A percentile compares a stretch with the other conserved stretches of the same genome.
Conservation (phyloP, 2,797 vertebrate species). For the Bovichtus diacanthus region DNA sequence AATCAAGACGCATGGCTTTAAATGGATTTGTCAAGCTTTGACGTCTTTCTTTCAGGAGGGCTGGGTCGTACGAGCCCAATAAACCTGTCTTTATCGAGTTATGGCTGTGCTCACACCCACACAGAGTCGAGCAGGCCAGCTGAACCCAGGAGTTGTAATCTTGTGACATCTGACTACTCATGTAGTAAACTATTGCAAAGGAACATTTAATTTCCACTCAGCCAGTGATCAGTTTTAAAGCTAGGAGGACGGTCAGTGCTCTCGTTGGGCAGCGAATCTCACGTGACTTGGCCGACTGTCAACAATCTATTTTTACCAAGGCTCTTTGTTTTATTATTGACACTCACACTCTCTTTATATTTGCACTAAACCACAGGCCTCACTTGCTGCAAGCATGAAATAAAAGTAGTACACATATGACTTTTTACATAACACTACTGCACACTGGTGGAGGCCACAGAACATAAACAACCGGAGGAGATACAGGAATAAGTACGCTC, state of each 20-base stretch:
- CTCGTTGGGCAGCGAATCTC: conserved; percentile 14
- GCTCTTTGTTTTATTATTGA: conserved; percentile 31
- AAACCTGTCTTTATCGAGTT: conserved; percentile 67
- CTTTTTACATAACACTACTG: conserved; percentile 13
- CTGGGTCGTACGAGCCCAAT: conserved; percentile 53
- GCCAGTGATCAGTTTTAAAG: conserved; percentile 42
- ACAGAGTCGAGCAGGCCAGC: conserved; percentile 21
- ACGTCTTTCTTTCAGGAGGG: conserved; percentile 38
- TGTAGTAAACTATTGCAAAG: conserved; percentile 45
- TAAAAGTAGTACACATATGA: not conserved
- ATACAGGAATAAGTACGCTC: not conserved
- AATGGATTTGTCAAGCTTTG: conserved; percentile 44
- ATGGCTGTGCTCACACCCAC: conserved; percentile 47
- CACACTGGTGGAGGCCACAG: not conserved
- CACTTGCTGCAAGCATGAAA: not conserved
- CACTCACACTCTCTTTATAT: not conserved
- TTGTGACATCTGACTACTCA: conserved; percentile 50
- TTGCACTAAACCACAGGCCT: not conserved
- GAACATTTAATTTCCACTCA: conserved; percentile 49
- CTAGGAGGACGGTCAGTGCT: not conserved
- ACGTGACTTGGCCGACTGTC: conserved; percentile 10
- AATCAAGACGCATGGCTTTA: conserved; percentile 24
- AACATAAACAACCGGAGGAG: conserved; percentile 1
- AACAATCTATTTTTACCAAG: conserved; percentile 38
- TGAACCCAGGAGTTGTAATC: conserved; percentile 51